Percentiles rank a stretch among this genome's conserved stretches.
Conservation (phyloP, 2,113 vertebrate species). For the Siphamia tubifer region DNA sequence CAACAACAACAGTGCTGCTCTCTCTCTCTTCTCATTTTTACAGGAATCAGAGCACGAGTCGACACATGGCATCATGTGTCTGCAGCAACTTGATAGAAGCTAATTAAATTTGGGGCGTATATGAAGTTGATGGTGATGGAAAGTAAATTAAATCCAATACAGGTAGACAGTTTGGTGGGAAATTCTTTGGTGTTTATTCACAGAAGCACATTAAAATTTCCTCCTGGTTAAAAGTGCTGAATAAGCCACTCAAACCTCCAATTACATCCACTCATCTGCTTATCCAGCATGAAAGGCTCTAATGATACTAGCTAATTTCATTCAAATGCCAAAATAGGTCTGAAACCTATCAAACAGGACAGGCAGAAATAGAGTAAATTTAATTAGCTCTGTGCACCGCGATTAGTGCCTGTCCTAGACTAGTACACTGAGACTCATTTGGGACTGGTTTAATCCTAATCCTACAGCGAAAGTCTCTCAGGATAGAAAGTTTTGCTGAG, state of each 20-base stretch:
- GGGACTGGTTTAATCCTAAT: constrained; percentile 69
- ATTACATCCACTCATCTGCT: constrained; percentile 21
- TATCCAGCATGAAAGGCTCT: constrained; percentile 10
- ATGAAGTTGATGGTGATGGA: background rate
- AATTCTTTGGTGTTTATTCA: background rate
- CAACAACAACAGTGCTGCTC: constrained; percentile 7
- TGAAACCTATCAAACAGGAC: constrained; percentile 9
- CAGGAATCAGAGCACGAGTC: background rate
- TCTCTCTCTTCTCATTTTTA: constrained; percentile 25
- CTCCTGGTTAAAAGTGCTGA: constrained; percentile 11
- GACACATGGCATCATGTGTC: constrained; percentile 6
- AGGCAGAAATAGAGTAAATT: constrained; percentile 35
- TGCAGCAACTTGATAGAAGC: background rate
- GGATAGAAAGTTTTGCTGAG: constrained; percentile 36
- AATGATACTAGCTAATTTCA: constrained; percentile 19
- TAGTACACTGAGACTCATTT: constrained; percentile 36
- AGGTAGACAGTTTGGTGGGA: background rate
- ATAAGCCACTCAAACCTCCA: background rate
- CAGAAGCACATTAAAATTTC: background rate
- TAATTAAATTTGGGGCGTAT: background rate
- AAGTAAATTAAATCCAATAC: background rate
- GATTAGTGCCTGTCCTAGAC: constrained; percentile 37
- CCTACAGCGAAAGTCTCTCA: constrained; percentile 40
- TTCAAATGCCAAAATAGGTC: background rate
- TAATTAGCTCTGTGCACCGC: constrained; percentile 39